A percentile compares a stretch with the other conserved stretches of the same genome.
These are phyloP conservation scores for Tympanuchus pallidicinctus DNA, from an alignment of 2,113 vertebrate genomes.

Conservation along the genomic window DNA sequence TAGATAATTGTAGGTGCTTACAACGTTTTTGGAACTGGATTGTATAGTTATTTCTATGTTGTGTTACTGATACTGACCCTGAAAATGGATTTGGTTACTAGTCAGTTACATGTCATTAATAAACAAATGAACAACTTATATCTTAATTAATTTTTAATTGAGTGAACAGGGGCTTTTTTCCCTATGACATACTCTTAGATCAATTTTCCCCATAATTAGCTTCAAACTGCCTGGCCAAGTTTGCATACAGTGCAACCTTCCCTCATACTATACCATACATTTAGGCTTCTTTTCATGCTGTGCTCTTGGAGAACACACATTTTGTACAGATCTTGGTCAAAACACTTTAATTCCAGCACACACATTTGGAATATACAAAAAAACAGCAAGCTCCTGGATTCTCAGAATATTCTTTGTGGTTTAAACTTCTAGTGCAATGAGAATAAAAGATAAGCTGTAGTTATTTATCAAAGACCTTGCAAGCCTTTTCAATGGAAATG, in stretches of 20 bases:
- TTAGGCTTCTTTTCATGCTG: not conserved
- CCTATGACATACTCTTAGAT: not conserved
- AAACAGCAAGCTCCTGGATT: not conserved
- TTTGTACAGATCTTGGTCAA: not conserved
- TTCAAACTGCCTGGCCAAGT: not conserved
- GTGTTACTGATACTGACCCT: not conserved
- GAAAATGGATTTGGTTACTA: not conserved
- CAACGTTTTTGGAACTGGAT: not conserved
- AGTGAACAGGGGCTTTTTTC: not conserved
- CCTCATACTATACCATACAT: not conserved
- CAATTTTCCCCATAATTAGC: not conserved
- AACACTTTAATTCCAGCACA: not conserved
- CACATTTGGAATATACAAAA: not conserved
- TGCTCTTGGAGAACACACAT: not conserved
- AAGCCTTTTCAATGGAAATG: not conserved
- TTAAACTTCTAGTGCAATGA: not conserved
- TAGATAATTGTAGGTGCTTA: not conserved
- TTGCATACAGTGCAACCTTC: not conserved
- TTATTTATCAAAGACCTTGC: not conserved
- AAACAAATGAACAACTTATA: not conserved
- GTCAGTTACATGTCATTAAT: not conserved
- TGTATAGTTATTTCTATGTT: not conserved
- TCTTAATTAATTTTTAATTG: not conserved
- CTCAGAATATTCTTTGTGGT: fast-evolving
- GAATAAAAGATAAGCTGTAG: not conserved